phyloP scores from a whole-genome alignment of 2,797 vertebrate genomes.

The Stomatorhinus walkeri region DNA sequence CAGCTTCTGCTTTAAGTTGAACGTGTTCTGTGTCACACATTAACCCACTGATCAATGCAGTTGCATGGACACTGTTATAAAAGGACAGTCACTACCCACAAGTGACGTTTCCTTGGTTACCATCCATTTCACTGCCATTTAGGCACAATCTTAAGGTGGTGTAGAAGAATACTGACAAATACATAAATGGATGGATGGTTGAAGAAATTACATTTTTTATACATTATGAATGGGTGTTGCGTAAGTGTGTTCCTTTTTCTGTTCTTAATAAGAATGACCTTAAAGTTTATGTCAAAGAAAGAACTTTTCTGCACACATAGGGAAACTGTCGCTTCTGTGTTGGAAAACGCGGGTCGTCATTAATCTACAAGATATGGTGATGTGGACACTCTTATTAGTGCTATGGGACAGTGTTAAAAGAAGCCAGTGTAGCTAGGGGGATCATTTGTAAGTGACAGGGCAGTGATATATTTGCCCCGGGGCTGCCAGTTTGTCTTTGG shows the following conservation, averaged over 20 bases:
- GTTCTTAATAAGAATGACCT: slow-evolving; percentile 40
- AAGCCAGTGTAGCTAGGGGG: slow-evolving; percentile 49
- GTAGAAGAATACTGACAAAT: slow-evolving; percentile 26
- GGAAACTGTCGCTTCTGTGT: slow-evolving; percentile 33
- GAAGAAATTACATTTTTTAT: slow-evolving; percentile 26
- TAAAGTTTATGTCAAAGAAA: slow-evolving; percentile 42
- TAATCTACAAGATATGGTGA: slow-evolving; percentile 42
- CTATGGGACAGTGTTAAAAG: slow-evolving; percentile 57
- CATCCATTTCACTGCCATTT: neutral
- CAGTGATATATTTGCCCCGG: slow-evolving; percentile 57
- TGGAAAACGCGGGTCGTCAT: slow-evolving; percentile 36
- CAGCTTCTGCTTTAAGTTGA: slow-evolving; percentile 61
- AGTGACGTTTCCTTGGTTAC: slow-evolving; percentile 20
- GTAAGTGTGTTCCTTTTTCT: neutral
- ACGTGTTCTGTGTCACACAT: slow-evolving; percentile 66
- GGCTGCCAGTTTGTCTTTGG: slow-evolving; percentile 55
- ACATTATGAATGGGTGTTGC: slow-evolving; percentile 26
- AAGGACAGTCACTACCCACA: slow-evolving; percentile 36
- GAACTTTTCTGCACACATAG: slow-evolving; percentile 39
- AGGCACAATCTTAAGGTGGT: slow-evolving; percentile 20
- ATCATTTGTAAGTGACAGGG: slow-evolving; percentile 55
- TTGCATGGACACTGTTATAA: slow-evolving; percentile 47
- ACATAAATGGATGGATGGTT: neutral
- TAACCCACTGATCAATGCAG: slow-evolving; percentile 49
- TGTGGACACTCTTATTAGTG: slow-evolving; percentile 48